Conservation (phyloP, 2,113 vertebrate species). For the Hyperopisus bebe region DNA sequence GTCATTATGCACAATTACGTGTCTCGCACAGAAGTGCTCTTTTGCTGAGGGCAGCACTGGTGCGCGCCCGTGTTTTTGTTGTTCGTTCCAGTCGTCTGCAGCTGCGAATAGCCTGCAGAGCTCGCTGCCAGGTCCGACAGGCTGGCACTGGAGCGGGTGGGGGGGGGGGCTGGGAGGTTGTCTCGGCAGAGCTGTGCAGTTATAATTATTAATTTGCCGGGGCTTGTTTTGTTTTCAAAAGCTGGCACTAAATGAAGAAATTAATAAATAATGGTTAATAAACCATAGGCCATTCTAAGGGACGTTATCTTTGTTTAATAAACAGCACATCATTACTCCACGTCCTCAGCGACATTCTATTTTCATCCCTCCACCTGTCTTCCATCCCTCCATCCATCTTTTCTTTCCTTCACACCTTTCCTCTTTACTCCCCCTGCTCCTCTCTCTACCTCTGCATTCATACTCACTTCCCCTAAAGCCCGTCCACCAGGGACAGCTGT, state of each 20-base stretch:
- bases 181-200: background rate
- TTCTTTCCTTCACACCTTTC: background rate
- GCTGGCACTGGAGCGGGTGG: background rate
- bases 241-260: background rate
- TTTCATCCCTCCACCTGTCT: background rate
- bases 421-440: background rate
- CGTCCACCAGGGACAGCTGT: background rate
- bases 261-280: constrained; percentile 9
- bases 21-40: background rate
- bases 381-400: background rate
- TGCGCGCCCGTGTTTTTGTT: background rate
- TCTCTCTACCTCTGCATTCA: background rate
- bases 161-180: background rate
- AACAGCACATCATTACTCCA: constrained; percentile 35
- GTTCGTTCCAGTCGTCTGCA: background rate
- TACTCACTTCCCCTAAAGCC: background rate
- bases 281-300: background rate
- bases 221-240: background rate
- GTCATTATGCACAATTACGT: background rate
- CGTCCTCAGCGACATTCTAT: background rate
- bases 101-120: background rate
- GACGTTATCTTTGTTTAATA: constrained; percentile 19
- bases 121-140: background rate
- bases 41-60: background rate
- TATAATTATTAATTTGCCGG: background rate